Base-by-base conservation (phyloP, 2,888 invertebrate genomes). In the Noctua janthina region DNA sequence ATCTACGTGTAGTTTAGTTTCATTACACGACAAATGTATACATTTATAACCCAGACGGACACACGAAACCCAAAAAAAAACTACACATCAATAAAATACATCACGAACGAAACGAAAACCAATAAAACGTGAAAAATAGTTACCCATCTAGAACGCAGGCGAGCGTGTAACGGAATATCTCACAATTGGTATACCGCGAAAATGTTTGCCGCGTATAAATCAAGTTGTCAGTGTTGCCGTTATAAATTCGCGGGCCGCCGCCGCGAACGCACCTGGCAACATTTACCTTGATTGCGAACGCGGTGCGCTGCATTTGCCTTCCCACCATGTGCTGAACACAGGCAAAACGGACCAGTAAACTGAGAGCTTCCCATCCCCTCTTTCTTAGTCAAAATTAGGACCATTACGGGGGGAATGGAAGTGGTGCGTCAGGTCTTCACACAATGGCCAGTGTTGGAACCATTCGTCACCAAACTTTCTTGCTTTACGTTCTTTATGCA, bases 191-290 rank as follows among this genome's bases (percentile, higher is more conserved):
- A 89, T 62, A 87, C 88, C 89, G 89, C 90, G 94, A 92, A 93
- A 95, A 94, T 94, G 93, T 92, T 94, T 93, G 89, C 92, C 94
- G 91, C 92, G 93, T 92, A 95, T 96, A 96, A 95, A 96, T 96
- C 96, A 96, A 92, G 91, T 93, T 96, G 96, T 96, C 96, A 94
- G 95, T 96, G 95, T 94, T 94, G 94, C 94, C 86, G 94, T 95
- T 95, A 95, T 96, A 96, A 94, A 96, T 96, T 95, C 95, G 95
- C 93, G 93, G 92, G 91, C 91, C 89, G 92, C 92, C 93, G 92
- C 93, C 92, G 85, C 93, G 92, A 92, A 94, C 95, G 94, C 96
- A 96, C 96, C 96, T 96, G 95, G 94, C 94, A 94, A 94, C 95
- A 95, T 96, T 84, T 95, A 95, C 95, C 94, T 95, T 96, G 96